Evolutionary conservation across 2,113 vertebrate genomes (phyloP), one percentile per base, ranked within the genome.

Genomic region (Eulemur rufifrons): DNA sequence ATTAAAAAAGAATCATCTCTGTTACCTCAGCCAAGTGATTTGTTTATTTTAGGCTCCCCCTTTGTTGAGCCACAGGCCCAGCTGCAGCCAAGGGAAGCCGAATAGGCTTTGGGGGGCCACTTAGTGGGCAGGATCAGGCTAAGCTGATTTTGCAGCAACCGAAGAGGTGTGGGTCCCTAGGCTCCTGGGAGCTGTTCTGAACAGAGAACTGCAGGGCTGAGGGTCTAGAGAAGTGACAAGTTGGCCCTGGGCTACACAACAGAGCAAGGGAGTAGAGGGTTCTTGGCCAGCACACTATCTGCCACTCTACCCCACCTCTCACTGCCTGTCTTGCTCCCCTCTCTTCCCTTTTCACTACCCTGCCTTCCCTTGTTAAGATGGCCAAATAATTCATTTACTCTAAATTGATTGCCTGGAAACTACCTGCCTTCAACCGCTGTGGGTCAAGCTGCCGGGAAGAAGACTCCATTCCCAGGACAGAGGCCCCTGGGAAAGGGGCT

Each of bases 1-100:
- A 98, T 98, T 98, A 98, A 98, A 98, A 98, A 98, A 97, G 96
- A 95, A 95, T 95, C 74, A 97, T 98, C 98, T 98, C 98, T 98
- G 96, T 98, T 97, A 98, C 98, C 98, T 98, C 95, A 98, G 95
- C 95, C 95, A 98, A 97, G 96, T 96, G 86, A 97, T 8, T 87
- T 94, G 88, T 97, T 98, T 98, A 97, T 98, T 98, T 98, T 96
- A 97, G 96, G 95, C 68, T 91, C 97, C 95, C 73, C 91, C 77
- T 39, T 2, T 37, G 77, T 88, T 94, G 97, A 97, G 87, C 86
- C 77, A 95, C 66, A 93, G 89, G 89, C 85, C 87, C 84, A 97
- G 95, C 92, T 82, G 47, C 0, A 91, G 76, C 84, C 81, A 77
- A 59, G 2, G 82, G 92, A 94, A 91, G 47, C 93, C 8, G 27